Evolutionary conservation across 2,888 invertebrate genomes (phyloP), one percentile per base, ranked within the genome.

Genomic region (Xanthia togata): DNA sequence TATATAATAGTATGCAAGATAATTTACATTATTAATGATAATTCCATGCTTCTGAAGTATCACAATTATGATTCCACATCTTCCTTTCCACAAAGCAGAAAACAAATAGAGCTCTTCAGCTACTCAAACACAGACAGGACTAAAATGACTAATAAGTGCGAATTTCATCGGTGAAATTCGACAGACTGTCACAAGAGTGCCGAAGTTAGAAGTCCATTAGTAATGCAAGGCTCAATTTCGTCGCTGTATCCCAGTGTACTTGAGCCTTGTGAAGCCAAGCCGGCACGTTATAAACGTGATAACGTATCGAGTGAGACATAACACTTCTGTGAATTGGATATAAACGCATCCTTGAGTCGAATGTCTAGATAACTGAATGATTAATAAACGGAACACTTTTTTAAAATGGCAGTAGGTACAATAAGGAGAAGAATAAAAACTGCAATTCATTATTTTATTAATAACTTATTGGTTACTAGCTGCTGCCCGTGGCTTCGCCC

Each of bases 331-430:
- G 89, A 86, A 88, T 79, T 84, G 81, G 74, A 84, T 81, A 81
- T 81, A 85, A 88, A 84, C 74, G 79, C 83, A 89, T 88, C 89
- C 89, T 88, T 88, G 86, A 83, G 82, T 71, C 84, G 88, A 84
- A 82, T 76, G 72, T 73, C 63, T 70, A 72, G 79, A 80, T 84
- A 79, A 75, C 77, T 59, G 59, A 55, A 70, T 77, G 31, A 72
- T 78, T 64, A 82, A 53, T 70, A 74, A 74, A 68, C 50, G 76
- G 70, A 74, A 76, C 57, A 65, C 12, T 73, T 74, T 62, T 62
- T 47, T 38, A 57, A 2, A 69, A 35, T 70, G 31, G n/a, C 38
- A 53, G 23, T 44, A n/a, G 26, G 1, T 53, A 44, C 44, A 44
- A 4, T 41, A n/a, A 12, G 11, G 9, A 12, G 9, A 41, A 62